Conservation (phyloP, 2,113 vertebrate species). For the Connochaetes taurinus region DNA sequence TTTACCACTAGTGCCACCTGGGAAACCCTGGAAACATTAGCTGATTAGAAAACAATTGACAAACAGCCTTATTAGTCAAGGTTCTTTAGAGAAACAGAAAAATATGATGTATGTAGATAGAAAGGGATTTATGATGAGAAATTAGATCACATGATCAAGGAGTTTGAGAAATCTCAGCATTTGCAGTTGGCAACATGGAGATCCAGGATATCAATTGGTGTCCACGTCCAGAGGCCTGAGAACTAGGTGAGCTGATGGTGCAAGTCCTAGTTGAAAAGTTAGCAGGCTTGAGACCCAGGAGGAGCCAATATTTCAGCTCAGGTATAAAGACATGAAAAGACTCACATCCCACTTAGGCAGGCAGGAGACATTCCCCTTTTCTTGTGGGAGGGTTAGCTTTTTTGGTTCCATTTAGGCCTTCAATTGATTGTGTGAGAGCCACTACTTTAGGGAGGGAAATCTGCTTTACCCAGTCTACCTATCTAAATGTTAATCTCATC, state of each 20-base stretch:
- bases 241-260: background rate
- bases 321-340: background rate
- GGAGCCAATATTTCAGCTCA: background rate
- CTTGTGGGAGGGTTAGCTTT: too few species aligned
- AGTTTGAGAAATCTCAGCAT: background rate
- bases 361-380: background rate
- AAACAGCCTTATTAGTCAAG: background rate
- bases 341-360: background rate
- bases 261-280: background rate
- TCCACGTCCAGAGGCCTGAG: background rate
- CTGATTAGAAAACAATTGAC: background rate
- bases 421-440: rapidly evolving
- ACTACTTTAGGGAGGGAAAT: background rate
- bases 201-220: background rate
- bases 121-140: background rate
- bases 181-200: background rate
- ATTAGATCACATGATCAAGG: background rate
- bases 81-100: background rate
- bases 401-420: background rate
- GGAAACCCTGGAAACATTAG: background rate
- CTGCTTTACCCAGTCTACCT: background rate
- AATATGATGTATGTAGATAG: background rate
- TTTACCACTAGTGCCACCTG: background rate
- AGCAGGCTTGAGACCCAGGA: background rate
- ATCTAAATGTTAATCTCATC: background rate